A percentile compares a stretch with the other conserved stretches of the same genome.
phyloP scores from a whole-genome alignment of 2,113 vertebrate species.

The Zapus hudsonius region DNA sequence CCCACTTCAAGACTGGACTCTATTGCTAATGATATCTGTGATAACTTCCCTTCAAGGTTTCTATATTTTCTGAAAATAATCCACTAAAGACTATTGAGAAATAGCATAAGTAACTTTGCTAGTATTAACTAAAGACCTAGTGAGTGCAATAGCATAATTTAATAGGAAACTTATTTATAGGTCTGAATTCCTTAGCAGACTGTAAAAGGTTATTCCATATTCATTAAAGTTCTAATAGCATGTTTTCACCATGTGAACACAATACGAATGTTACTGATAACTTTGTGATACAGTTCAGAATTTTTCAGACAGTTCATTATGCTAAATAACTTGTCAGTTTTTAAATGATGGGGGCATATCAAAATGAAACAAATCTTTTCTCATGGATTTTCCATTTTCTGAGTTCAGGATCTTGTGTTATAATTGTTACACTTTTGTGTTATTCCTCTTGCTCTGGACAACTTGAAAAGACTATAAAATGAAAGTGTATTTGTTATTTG shows the following conservation, averaged over 20 bases:
- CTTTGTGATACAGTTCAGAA: neutral
- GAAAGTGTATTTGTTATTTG: neutral
- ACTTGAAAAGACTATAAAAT: constrained; percentile 43
- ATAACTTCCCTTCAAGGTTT: constrained; percentile 39
- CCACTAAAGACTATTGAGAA: neutral
- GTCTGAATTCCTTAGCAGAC: neutral
- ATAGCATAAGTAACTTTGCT: constrained; percentile 16
- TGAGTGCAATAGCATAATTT: neutral
- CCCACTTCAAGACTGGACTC: neutral
- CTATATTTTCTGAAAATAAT: constrained; percentile 39
- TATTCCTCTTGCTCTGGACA: neutral
- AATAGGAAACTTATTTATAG: neutral
- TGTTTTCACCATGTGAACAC: neutral
- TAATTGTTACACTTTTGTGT: neutral
- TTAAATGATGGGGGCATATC: constrained; percentile 24
- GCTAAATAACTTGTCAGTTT: constrained; percentile 36
- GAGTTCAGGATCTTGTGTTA: constrained; percentile 10
- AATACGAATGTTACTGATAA: neutral
- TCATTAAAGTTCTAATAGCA: constrained; percentile 2
- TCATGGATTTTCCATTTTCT: neutral
- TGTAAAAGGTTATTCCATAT: constrained; percentile 5
- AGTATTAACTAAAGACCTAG: neutral
- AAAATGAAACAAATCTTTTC: constrained; percentile 37
- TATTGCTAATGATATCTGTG: constrained; percentile 18
- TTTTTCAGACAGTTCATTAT: constrained; percentile 2